phyloP scores from a whole-genome alignment of 2,797 vertebrate genomes.

The Manis pentadactyla region DNA sequence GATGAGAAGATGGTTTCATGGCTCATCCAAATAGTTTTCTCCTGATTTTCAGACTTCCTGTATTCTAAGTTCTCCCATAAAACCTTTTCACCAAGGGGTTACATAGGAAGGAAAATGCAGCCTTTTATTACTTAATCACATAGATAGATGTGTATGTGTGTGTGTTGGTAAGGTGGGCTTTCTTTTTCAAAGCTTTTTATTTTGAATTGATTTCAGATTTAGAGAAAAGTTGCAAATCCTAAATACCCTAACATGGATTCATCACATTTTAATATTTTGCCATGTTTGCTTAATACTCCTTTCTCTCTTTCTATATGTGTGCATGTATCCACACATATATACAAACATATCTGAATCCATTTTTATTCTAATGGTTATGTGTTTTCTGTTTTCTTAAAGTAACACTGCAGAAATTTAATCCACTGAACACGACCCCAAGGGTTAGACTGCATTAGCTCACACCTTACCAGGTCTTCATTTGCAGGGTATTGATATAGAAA shows the following conservation, averaged over 20 bases:
- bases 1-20: constrained; percentile 56
- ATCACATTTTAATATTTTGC: background rate
- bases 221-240: background rate
- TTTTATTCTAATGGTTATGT: background rate
- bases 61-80: constrained; percentile 62
- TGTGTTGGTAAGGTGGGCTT: background rate
- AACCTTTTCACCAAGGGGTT: constrained; percentile 65
- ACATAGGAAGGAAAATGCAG: constrained; percentile 73
- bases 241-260: background rate
- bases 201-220: constrained; percentile 53
- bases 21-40: background rate
- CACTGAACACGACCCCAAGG: background rate
- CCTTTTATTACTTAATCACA: constrained; percentile 83
- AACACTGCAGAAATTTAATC: constrained; percentile 15
- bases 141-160: background rate
- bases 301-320: background rate
- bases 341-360: background rate
- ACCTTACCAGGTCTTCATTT: constrained; percentile 1
- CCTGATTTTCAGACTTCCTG: constrained; percentile 55
- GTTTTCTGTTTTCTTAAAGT: constrained; percentile 19
- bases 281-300: background rate
- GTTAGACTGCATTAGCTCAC: background rate
- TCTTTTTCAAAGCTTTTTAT: constrained; percentile 33
- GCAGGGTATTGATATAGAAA: background rate
- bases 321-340: background rate